Conservation (phyloP, 2,797 vertebrate genomes). For the Pitangus sulphuratus region DNA sequence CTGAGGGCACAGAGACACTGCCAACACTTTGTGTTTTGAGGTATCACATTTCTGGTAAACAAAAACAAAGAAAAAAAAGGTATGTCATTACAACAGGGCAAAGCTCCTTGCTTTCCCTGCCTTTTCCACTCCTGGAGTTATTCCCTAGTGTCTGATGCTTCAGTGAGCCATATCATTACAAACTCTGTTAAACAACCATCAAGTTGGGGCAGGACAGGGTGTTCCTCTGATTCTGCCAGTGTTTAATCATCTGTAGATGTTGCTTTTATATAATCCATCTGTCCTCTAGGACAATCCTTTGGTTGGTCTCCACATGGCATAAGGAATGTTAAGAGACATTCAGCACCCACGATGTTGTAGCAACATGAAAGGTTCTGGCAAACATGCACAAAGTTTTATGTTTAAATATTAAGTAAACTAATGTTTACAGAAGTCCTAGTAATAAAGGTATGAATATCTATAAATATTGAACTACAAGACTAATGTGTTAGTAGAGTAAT, state of each 20-base stretch:
- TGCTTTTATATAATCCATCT: background rate
- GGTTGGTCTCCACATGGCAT: background rate
- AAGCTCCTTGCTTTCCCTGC: background rate
- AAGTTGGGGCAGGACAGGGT: background rate
- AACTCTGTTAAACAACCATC: background rate
- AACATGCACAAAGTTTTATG: background rate
- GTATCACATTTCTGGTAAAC: constrained; percentile 86
- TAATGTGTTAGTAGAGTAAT: background rate
- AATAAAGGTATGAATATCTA: background rate
- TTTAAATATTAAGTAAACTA: background rate
- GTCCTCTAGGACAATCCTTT: background rate
- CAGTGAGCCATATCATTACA: background rate
- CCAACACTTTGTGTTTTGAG: constrained; percentile 91
- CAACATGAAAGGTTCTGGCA: background rate
- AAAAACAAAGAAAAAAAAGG: background rate
- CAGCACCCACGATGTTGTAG: background rate
- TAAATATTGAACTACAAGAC: background rate
- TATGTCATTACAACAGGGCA: background rate
- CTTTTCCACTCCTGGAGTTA: background rate
- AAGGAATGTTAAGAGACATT: background rate
- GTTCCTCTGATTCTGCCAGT: background rate
- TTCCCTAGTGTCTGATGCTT: background rate
- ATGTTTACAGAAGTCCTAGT: background rate
- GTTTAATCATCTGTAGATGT: background rate
- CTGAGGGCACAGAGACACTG: constrained; percentile 92